phyloP scores from a whole-genome alignment of 1,140 invertebrate species.

The Bursaphelenchus mucronatus region DNA sequence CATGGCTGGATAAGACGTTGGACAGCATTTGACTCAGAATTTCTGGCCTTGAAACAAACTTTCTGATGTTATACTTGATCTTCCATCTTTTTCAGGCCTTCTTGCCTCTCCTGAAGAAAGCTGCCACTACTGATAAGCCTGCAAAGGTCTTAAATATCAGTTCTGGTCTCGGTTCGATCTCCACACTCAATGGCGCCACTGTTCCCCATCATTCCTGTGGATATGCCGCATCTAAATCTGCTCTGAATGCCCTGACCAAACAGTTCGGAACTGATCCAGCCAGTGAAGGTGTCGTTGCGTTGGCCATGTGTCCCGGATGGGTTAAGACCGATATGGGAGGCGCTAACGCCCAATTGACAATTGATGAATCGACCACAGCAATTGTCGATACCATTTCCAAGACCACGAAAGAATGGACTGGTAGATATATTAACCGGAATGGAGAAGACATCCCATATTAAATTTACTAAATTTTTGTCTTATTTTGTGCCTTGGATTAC shows the following conservation, averaged over 20 bases:
- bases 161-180: neutral
- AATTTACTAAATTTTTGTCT: neutral
- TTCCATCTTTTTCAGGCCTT: neutral
- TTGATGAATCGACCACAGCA: neutral
- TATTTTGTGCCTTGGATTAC: neutral
- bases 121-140: neutral
- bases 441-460: slow-evolving; percentile 7
- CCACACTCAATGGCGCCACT: neutral
- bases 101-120: slow-evolving; percentile 18
- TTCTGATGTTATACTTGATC: too few species aligned
- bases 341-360: neutral
- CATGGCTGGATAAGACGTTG: too few species aligned
- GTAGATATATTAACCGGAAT: slow-evolving; percentile 2
- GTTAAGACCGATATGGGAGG: slow-evolving; percentile 8
- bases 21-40: too few species aligned
- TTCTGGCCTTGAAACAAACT: too few species aligned
- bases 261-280: neutral
- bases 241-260: slow-evolving; percentile 6
- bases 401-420: neutral
- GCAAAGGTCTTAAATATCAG: slow-evolving; percentile 8
- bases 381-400: neutral
- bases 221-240: neutral
- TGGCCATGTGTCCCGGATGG: slow-evolving; percentile 2
- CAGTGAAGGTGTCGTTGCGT: neutral
- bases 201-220: neutral